A percentile compares a stretch with the other conserved stretches of the same genome.
phyloP scores from a whole-genome alignment of 2,888 invertebrate species.

The Melipona beecheii region DNA sequence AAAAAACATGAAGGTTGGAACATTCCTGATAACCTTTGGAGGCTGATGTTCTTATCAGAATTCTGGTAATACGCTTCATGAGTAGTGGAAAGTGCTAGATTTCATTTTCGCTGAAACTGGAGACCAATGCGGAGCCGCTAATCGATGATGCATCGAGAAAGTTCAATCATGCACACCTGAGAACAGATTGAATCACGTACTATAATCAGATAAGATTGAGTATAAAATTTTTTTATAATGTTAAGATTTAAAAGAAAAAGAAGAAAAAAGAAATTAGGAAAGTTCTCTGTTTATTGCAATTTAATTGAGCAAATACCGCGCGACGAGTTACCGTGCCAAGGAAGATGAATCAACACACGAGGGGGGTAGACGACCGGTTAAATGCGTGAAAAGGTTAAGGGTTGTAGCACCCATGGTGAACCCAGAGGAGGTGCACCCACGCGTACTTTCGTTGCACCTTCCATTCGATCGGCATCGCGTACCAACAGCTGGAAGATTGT shows the following conservation, averaged over 20 bases:
- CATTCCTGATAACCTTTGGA: conserved; percentile 12
- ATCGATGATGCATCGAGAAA: conserved; percentile 22
- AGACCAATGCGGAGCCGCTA: neutral
- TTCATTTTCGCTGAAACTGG: conserved; percentile 1
- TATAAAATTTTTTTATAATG: neutral
- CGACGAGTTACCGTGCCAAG: neutral
- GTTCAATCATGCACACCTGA: neutral
- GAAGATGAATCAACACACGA: neutral
- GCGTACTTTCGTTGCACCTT: conserved; percentile 47
- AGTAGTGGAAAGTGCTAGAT: neutral
- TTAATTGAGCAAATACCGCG: neutral
- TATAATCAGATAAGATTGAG: neutral
- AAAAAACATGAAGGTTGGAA: neutral
- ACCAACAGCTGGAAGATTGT: conserved; percentile 51
- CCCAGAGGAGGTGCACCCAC: conserved; percentile 50
- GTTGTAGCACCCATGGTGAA: conserved; percentile 64
- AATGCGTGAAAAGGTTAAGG: conserved; percentile 66
- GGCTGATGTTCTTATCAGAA: neutral
- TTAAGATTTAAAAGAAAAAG: neutral
- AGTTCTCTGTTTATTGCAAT: neutral
- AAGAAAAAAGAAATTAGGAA: neutral
- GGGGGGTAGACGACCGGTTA: conserved; percentile 53
- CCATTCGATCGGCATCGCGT: conserved; percentile 44
- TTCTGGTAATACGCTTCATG: neutral
- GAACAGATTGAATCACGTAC: neutral